These are phyloP conservation scores for Aplysia californica DNA, from an alignment of 1,140 invertebrate species.

Conservation along the genomic window DNA sequence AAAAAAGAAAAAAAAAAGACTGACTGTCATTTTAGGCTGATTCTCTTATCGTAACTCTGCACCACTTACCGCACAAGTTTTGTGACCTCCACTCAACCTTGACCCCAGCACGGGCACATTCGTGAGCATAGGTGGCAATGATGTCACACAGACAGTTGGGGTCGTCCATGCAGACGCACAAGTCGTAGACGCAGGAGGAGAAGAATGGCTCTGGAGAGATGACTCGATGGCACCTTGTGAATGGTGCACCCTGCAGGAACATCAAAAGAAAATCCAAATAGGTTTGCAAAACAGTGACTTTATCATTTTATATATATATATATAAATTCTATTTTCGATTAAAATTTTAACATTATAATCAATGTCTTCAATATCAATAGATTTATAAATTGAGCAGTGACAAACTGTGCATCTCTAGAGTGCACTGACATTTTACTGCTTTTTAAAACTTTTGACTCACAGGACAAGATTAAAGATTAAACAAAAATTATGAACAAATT, in stretches of 20 bases:
- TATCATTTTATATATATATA: neutral
- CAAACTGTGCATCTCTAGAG: no score
- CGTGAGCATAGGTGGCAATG: conserved; percentile 87
- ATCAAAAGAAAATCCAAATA: no score
- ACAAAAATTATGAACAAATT: no score
- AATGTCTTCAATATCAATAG: no score
- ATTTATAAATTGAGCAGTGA: no score
- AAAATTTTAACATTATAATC: neutral
- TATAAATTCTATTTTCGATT: neutral
- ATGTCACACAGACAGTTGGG: conserved; percentile 88
- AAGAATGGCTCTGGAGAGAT: conserved; percentile 58
- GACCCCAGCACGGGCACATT: conserved; percentile 82
- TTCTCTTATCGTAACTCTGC: no score
- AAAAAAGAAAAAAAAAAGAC: no score
- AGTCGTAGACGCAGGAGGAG: conserved; percentile 85
- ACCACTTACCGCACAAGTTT: conserved; percentile 59
- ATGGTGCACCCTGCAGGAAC: conserved; percentile 51
- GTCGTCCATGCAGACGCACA: conserved; percentile 85
- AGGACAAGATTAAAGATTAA: no score
- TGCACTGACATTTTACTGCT: no score
- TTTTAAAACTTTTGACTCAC: no score
- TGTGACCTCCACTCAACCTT: conserved; percentile 54
- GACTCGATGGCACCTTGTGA: conserved; percentile 53
- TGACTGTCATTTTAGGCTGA: no score
- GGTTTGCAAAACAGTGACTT: conserved; percentile 8